Evolutionary conservation across 2,797 vertebrate genomes (phyloP).

Genomic region (Podargus strigoides): DNA sequence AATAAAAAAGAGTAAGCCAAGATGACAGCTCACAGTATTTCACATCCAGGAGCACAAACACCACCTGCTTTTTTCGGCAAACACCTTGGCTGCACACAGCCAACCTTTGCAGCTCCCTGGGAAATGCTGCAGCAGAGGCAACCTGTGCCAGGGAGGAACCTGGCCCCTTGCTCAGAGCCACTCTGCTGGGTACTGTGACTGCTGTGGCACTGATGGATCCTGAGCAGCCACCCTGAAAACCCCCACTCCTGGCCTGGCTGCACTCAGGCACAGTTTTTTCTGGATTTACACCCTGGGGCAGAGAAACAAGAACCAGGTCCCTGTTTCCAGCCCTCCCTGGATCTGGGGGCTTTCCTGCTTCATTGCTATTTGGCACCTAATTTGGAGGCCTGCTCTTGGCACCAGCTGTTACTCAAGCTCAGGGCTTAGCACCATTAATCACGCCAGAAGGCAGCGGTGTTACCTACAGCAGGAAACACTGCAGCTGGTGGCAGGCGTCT

Average conservation of each 20-base stretch:
- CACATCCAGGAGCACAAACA: neutral
- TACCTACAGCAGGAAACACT: neutral
- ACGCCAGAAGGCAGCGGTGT: neutral
- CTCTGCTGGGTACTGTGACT: fast-evolving
- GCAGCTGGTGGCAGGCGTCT: neutral
- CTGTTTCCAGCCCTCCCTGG: neutral
- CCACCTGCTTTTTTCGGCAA: neutral
- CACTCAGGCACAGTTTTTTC: fast-evolving
- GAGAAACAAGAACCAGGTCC: neutral
- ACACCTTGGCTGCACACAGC: neutral
- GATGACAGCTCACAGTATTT: neutral
- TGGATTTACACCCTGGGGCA: neutral
- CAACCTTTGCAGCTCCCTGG: neutral
- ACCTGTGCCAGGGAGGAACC: neutral
- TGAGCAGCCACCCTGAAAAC: neutral
- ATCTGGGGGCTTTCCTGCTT: neutral
- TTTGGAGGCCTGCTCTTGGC: neutral
- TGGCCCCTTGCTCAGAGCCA: neutral
- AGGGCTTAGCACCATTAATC: neutral
- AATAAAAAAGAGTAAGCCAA: constrained; percentile 5
- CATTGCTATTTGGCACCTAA: neutral
- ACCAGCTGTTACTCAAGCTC: neutral
- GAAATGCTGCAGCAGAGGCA: neutral
- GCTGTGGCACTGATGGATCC: neutral
- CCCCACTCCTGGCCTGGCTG: neutral